Evolutionary conservation across 2,888 invertebrate genomes (phyloP), one percentile per base, ranked within the genome.

Genomic region (Nymphalis polychloros): DNA sequence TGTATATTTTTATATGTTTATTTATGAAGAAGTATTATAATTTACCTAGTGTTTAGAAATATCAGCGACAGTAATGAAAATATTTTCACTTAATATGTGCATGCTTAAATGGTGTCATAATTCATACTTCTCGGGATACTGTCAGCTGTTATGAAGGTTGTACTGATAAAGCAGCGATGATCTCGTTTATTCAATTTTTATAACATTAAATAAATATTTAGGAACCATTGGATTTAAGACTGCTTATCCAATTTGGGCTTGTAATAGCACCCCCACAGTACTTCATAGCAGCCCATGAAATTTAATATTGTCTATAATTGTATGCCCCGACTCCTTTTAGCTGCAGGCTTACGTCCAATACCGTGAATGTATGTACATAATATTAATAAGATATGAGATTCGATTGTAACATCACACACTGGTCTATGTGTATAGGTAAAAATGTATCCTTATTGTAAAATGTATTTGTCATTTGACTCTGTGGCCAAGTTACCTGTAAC

Each of bases 1-100:
- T 86, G 86, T 89, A 89, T 89, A 90, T 90, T 90, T 90, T 89
- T 89, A 89, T 90, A 90, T 86, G 79, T 87, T 89, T 87, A 87
- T 90, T 90, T 89, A 86, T 87, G 80, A 81, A 78, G 81, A 88
- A 88, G 84, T 88, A 89, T 89, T 86, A 85, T 79, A 79, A 78
- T 81, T 73, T 74, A 72, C 65, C 20, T 82, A 81, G 76, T 80
- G 80, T 81, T 79, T 75, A 76, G 77, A 70, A 74, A 79, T 81
- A 79, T 82, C 80, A 81, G 77, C 79, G 77, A 76, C 74, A 77
- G 76, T 78, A 75, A 71, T 72, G 71, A 69, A 53, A 63, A 61
- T 70, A 63, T 63, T 78, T 72, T 61, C 67, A 70, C 23, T 55
- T 69, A 41, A 41, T 41, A 55, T 69, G 53, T 70, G 63, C 19